Evolutionary conservation across 2,888 invertebrate species (phyloP), one percentile per base, ranked within the genome.

Genomic region (Chalcosyrphus nemorum): DNA sequence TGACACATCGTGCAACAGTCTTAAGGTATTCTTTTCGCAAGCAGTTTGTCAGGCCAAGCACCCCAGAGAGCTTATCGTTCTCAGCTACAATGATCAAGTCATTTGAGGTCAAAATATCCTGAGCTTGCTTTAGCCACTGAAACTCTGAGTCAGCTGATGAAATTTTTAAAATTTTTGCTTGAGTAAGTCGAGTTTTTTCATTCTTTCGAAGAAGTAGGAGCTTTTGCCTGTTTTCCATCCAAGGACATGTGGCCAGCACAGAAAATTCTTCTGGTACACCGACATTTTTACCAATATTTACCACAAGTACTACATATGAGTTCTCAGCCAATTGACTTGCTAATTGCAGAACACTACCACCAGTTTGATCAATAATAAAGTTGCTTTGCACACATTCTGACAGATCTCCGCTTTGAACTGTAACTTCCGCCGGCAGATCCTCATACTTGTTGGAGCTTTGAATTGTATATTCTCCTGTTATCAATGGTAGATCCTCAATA

Each of bases 1-100:
- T 92, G 1, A 95, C 88, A 81, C 94, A 94, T 71, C 93, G 92
- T 0, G 93, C 92, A 0, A 93, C 89, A 84, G 93, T 93, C 56
- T 95, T 95, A 78, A 95, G 95, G 2, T 94, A 94, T 89, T 97
- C 97, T 87, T 93, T 94, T 78, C 95, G 93, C n/a, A 98, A 90
- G 90, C 97, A 97, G 88, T 97, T 97, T 0, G 96, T 94, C 61
- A 98, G 92, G 21, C 98, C 98, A 9, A 97, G 89, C 0, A 97
- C 92, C 17, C 98, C 98, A 89, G 93, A 96, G 21, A 94, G 92
- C 5, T 93, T 92, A 76, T 95, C 94, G 82, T 94, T 93, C 90
- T 95, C 93, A 2, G 94, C 92, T 4, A 95, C 93, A 3, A 97
- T 89, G 0, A 95, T 92, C 2, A 95, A 61, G 1, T 82, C 61